phyloP scores from a whole-genome alignment of 2,113 vertebrate species.

The Collichthys lucidus region DNA sequence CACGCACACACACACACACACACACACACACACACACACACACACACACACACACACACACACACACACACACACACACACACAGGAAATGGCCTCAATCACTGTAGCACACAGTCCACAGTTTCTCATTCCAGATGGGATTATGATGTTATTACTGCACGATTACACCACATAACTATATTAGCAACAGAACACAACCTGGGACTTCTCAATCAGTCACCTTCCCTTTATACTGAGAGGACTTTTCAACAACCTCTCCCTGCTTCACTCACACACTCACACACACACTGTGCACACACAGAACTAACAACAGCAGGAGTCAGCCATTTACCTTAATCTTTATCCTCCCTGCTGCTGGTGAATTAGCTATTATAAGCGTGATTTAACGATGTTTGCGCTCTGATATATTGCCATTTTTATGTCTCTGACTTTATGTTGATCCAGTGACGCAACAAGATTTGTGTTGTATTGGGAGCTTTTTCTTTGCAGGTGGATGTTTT shows the following conservation, averaged over 20 bases:
- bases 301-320: slow-evolving; percentile 62
- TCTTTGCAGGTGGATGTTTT: slow-evolving; percentile 65
- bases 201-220: slow-evolving; percentile 81
- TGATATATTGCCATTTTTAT: slow-evolving; percentile 28
- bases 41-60: background rate
- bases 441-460: slow-evolving; percentile 41
- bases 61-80: slow-evolving; percentile 52
- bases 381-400: slow-evolving; percentile 41
- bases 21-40: slow-evolving; percentile 51
- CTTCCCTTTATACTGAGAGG: slow-evolving; percentile 65
- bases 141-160: slow-evolving; percentile 83
- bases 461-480: slow-evolving; percentile 20
- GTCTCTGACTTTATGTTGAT: slow-evolving; percentile 34
- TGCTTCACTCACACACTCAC: slow-evolving; percentile 39
- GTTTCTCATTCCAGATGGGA: slow-evolving; percentile 81
- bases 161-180: slow-evolving; percentile 78
- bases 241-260: slow-evolving; percentile 70
- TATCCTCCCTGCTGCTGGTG: slow-evolving; percentile 36
- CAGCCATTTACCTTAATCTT: slow-evolving; percentile 59
- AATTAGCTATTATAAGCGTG: slow-evolving; percentile 55
- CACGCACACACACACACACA: slow-evolving; percentile 51
- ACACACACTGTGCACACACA: slow-evolving; percentile 52
- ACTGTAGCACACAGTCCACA: slow-evolving; percentile 74
- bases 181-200: slow-evolving; percentile 80
- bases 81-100: slow-evolving; percentile 82